Conservation (phyloP, 35 echinoderm and acorn worm genomes). For the Chiridota heheva region DNA sequence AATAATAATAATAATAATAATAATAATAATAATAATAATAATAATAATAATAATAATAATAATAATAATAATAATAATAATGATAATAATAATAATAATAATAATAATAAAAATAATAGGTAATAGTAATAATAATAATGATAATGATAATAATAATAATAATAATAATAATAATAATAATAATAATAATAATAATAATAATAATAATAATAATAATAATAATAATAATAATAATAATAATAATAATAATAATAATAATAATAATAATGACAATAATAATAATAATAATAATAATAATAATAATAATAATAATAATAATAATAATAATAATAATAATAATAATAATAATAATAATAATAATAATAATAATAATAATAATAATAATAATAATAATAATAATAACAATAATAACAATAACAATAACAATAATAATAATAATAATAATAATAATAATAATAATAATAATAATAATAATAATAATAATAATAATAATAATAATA, state of each 20-base stretch:
- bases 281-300: constrained; percentile 6
- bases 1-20: too few relatives aligned
- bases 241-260: constrained; percentile 1
- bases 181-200: constrained; percentile 1
- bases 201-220: neutral
- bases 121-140: constrained; percentile 1
- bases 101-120: constrained; percentile 12
- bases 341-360: constrained; percentile 7
- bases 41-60: too few relatives aligned
- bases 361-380: too few relatives aligned
- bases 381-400: too few relatives aligned
- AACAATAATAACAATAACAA: too few relatives aligned
- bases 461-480: too few relatives aligned
- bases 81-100: too few relatives aligned
- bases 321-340: constrained; percentile 2
- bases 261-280: neutral
- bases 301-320: constrained; percentile 2
- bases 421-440: too few relatives aligned
- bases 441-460: too few relatives aligned
- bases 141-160: constrained; percentile 2
- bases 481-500: too few relatives aligned
- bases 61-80: too few relatives aligned
- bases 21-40: too few relatives aligned
- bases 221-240: neutral
- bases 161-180: constrained; percentile 1